A percentile compares a stretch with the other conserved stretches of the same genome.
Evolutionary conservation across 1,140 invertebrate genomes (phyloP).

Genomic region (Drusus annulatus): DNA sequence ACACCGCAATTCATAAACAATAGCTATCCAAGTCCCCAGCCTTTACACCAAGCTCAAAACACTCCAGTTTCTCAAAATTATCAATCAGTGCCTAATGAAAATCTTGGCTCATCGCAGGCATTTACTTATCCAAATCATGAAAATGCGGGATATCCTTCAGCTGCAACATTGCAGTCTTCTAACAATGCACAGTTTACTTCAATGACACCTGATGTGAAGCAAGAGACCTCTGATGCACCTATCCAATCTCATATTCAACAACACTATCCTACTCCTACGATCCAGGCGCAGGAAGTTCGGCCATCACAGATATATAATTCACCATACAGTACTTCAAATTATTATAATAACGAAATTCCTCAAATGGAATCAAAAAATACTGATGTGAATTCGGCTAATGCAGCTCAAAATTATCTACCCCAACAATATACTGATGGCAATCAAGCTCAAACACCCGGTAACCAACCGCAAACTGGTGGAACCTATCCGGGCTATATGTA

Average conservation of each 20-base stretch:
- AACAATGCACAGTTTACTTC: constrained; percentile 5
- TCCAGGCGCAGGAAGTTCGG: not conserved
- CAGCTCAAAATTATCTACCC: constrained; percentile 17
- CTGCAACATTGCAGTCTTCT: not conserved
- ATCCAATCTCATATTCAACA: constrained; percentile 69
- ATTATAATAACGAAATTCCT: constrained; percentile 55
- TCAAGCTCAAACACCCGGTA: constrained; percentile 55
- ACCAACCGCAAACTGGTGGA: constrained; percentile 65
- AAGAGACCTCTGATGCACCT: constrained; percentile 64
- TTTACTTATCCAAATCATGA: constrained; percentile 14
- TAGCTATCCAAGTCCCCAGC: not conserved
- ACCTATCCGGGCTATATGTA: constrained; percentile 73
- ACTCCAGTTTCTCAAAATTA: constrained; percentile 3
- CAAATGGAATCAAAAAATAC: constrained; percentile 55
- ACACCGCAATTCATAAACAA: not conserved
- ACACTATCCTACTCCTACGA: constrained; percentile 47
- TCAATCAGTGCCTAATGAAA: constrained; percentile 15
- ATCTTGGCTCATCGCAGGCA: not conserved
- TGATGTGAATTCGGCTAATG: constrained; percentile 31
- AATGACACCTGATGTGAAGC: constrained; percentile 58
- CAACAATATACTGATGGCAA: constrained; percentile 42
- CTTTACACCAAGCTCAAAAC: not conserved
- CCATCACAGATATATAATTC: constrained; percentile 15
- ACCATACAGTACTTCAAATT: constrained; percentile 29
- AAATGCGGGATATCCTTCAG: constrained; percentile 3